These are phyloP conservation scores for Rhadinocentrus ornatus DNA, from an alignment of 2,797 vertebrate species.

Conservation along the genomic window DNA sequence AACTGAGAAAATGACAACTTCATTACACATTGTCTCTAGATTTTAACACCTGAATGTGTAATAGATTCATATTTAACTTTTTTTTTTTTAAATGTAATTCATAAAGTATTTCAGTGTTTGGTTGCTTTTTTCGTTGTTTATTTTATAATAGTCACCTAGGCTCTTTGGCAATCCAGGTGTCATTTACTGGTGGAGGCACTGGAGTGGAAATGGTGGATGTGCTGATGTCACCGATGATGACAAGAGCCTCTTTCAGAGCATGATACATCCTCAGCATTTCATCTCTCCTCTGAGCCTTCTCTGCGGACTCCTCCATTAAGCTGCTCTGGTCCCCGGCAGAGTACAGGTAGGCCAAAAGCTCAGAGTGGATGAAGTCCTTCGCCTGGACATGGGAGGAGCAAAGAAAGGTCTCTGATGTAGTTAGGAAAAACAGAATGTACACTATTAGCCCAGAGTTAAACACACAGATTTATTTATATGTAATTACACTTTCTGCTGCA, in stretches of 20 bases:
- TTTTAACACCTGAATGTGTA: background rate
- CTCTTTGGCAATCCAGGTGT: constrained; percentile 87
- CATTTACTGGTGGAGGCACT: constrained; percentile 90
- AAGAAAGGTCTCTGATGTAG: background rate
- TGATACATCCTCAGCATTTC: constrained; percentile 96
- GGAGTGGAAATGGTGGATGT: constrained; percentile 91
- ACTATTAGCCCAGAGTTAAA: background rate
- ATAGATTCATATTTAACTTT: background rate
- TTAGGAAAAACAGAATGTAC: background rate
- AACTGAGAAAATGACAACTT: no score
- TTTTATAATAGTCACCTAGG: constrained; percentile 57
- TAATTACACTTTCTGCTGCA: background rate
- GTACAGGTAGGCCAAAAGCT: constrained; percentile 93
- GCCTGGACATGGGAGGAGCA: constrained; percentile 75
- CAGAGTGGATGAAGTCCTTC: constrained; percentile 96
- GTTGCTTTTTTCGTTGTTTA: background rate
- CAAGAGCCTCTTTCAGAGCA: constrained; percentile 89
- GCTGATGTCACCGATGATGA: constrained; percentile 94
- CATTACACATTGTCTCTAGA: no score
- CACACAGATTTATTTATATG: background rate
- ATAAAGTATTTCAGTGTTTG: background rate
- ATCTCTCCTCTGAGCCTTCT: constrained; percentile 93
- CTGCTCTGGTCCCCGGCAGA: constrained; percentile 89
- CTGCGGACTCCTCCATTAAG: constrained; percentile 94
- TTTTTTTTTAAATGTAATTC: no score